These are phyloP conservation scores for Bubo scandiacus DNA, from an alignment of 2,113 vertebrate genomes.

Conservation along the genomic window DNA sequence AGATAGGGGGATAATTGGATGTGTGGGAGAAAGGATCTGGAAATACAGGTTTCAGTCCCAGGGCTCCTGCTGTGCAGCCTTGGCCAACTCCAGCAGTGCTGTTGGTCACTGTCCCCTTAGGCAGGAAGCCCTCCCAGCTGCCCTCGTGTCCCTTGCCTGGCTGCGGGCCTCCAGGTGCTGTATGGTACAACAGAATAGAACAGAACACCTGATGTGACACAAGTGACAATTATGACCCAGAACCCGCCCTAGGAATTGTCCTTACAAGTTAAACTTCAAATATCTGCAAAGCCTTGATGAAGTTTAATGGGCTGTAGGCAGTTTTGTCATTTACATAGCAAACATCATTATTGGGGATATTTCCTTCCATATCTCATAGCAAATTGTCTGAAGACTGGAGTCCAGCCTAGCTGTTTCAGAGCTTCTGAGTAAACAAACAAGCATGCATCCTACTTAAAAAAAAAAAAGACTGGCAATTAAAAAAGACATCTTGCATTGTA, in stretches of 20 bases:
- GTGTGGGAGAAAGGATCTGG: neutral
- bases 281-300: neutral
- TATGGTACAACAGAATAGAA: neutral
- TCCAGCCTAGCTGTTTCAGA: constrained; percentile 5
- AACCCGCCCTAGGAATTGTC: neutral
- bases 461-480: constrained; percentile 30
- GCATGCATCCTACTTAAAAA: constrained; percentile 3
- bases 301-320: neutral
- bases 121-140: neutral
- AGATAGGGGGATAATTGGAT: neutral
- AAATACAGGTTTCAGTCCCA: neutral
- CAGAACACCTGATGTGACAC: neutral
- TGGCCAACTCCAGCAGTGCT: accelerated
- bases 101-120: accelerated
- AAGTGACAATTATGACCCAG: neutral
- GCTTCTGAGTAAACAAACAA: constrained; percentile 48
- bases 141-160: neutral
- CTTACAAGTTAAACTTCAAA: neutral
- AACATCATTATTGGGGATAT: neutral
- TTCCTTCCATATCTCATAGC: neutral
- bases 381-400: neutral
- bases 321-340: neutral
- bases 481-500: constrained; percentile 18
- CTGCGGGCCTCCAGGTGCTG: neutral
- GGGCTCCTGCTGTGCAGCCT: neutral